Evolutionary conservation across 2,797 vertebrate species (phyloP).

Genomic region (Channallabes apus): DNA sequence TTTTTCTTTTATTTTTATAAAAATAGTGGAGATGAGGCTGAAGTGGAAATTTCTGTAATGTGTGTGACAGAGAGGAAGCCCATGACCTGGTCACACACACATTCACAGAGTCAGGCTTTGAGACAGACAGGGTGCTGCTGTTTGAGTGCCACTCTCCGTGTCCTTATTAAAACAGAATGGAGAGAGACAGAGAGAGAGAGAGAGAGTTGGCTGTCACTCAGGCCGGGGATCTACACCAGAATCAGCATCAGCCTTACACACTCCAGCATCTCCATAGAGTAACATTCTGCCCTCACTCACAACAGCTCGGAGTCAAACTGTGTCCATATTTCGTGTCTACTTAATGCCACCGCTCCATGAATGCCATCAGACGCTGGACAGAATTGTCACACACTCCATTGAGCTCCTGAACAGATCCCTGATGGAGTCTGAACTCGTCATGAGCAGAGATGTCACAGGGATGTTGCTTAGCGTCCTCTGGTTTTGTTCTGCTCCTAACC

Average conservation of each 20-base stretch:
- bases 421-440: not conserved
- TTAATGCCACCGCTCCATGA: not conserved
- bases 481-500: not conserved
- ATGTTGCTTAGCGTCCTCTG: not conserved
- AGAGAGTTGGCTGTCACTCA: conserved; percentile 62
- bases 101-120: not conserved
- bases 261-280: not conserved
- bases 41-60: not conserved
- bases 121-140: not conserved
- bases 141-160: conserved; percentile 20
- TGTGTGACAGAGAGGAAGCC: not conserved
- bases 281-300: not conserved
- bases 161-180: conserved; percentile 66
- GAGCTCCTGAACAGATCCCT: not conserved
- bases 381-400: not conserved
- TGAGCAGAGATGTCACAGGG: not conserved
- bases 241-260: not conserved
- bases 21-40: not conserved
- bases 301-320: not conserved
- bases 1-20: too few species aligned
- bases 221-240: conserved; percentile 10
- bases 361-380: not conserved
- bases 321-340: not conserved
- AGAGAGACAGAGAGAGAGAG: conserved; percentile 58
- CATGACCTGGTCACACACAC: not conserved